Conservation (phyloP, 1,140 invertebrate genomes). For the Idris sp. region DNA sequence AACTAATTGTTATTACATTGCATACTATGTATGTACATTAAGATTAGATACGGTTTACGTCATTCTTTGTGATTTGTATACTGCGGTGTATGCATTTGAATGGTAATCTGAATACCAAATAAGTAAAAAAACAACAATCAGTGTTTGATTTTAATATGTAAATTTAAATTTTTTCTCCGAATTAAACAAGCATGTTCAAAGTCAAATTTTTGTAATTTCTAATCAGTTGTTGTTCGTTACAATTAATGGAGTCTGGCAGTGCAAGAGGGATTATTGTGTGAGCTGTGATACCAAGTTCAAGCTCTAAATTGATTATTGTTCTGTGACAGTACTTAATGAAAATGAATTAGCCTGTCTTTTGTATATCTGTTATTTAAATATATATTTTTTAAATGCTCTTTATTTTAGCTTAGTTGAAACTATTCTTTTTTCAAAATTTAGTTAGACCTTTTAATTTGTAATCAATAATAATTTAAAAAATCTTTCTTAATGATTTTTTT, state of each 20-base stretch:
- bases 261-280: slow-evolving; percentile 3
- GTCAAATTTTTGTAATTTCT: background rate
- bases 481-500: background rate
- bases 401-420: no score
- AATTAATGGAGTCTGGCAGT: slow-evolving; percentile 3
- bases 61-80: slow-evolving; percentile 32
- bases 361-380: slow-evolving; percentile 10
- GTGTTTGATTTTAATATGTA: no score
- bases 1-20: slow-evolving; percentile 44
- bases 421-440: slow-evolving; percentile 1
- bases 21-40: slow-evolving; percentile 51
- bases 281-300: slow-evolving; percentile 31
- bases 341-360: slow-evolving; percentile 4
- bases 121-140: background rate
- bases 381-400: background rate
- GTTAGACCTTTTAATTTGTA: slow-evolving; percentile 2
- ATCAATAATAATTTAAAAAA: background rate
- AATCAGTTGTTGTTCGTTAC: slow-evolving; percentile 1
- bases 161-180: no score
- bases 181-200: no score
- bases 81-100: slow-evolving; percentile 20
- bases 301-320: slow-evolving; percentile 10
- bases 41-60: slow-evolving; percentile 22
- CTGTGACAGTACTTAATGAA: slow-evolving; percentile 38
- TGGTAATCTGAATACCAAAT: slow-evolving; percentile 7